Percentiles rank a stretch among this genome's conserved stretches.
phyloP scores from a whole-genome alignment of 2,888 invertebrate species.

The Pheosia gnoma region DNA sequence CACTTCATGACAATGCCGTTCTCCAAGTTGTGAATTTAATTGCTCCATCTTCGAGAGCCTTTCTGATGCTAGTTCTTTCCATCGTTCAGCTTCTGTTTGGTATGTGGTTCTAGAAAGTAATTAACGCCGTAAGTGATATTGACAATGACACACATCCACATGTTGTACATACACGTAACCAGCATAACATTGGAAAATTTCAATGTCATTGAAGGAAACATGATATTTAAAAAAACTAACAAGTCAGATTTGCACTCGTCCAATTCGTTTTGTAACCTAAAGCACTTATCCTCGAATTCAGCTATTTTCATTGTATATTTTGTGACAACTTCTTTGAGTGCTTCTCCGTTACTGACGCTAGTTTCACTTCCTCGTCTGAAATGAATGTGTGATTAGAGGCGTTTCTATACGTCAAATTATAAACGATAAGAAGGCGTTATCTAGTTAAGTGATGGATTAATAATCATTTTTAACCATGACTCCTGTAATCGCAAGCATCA shows the following conservation, averaged over 20 bases:
- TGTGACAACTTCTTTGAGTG: conserved; percentile 55
- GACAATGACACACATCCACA: not conserved
- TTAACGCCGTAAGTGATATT: not conserved
- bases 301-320: conserved; percentile 74
- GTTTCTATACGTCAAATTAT: conserved; percentile 32
- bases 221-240: conserved; percentile 62
- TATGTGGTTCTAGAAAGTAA: conserved; percentile 54
- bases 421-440: conserved; percentile 43
- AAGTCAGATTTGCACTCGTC: conserved; percentile 74
- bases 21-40: conserved; percentile 83
- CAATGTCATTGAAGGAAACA: not conserved
- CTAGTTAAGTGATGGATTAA: conserved; percentile 57
- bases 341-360: conserved; percentile 49
- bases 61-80: conserved; percentile 87
- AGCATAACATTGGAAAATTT: not conserved
- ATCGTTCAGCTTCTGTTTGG: conserved; percentile 79
- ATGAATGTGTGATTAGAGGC: conserved; percentile 44
- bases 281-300: conserved; percentile 71
- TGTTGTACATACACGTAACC: not conserved
- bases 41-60: conserved; percentile 87
- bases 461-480: conserved; percentile 6
- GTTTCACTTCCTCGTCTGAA: conserved; percentile 62
- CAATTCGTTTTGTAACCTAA: conserved; percentile 71
- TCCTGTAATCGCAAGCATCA: conserved; percentile 11
- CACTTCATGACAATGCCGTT: conserved; percentile 85